A percentile compares a stretch with the other conserved stretches of the same genome.
These are phyloP conservation scores for Megaceryle alcyon DNA, from an alignment of 2,797 vertebrate species.

Conservation along the genomic window DNA sequence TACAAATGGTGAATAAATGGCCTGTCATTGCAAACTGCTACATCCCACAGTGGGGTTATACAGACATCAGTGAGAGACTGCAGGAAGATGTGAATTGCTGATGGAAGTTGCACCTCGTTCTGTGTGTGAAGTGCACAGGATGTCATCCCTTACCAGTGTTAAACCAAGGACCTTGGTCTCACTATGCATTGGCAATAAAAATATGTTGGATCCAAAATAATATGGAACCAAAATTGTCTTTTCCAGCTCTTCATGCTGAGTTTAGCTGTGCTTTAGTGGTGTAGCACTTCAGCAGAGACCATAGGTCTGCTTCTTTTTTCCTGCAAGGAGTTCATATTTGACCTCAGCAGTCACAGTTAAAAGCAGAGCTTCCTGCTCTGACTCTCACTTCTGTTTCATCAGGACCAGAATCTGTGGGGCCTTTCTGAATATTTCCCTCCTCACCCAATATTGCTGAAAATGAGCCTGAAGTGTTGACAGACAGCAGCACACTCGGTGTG, in stretches of 20 bases:
- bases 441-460: slow-evolving; percentile 51
- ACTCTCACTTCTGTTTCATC: slow-evolving; percentile 4
- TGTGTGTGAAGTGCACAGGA: not conserved
- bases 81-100: not conserved
- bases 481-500: slow-evolving; percentile 31
- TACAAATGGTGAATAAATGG: not conserved
- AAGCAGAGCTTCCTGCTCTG: not conserved
- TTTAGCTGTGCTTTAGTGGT: not conserved
- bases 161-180: not conserved
- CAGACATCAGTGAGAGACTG: not conserved
- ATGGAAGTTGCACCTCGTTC: not conserved
- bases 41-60: too few relatives aligned
- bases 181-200: not conserved
- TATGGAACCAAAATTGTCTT: not conserved
- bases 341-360: not conserved
- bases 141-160: not conserved
- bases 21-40: not conserved
- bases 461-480: slow-evolving; percentile 61
- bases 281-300: not conserved
- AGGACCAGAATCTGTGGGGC: not conserved
- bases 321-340: not conserved
- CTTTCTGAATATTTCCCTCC: slow-evolving; percentile 27
- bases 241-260: not conserved
- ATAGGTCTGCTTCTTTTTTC: not conserved
- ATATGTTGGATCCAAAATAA: not conserved